Evolutionary conservation across 2,888 invertebrate species (phyloP), one percentile per base, ranked within the genome.

Genomic region (Sinotaia quadrata): DNA sequence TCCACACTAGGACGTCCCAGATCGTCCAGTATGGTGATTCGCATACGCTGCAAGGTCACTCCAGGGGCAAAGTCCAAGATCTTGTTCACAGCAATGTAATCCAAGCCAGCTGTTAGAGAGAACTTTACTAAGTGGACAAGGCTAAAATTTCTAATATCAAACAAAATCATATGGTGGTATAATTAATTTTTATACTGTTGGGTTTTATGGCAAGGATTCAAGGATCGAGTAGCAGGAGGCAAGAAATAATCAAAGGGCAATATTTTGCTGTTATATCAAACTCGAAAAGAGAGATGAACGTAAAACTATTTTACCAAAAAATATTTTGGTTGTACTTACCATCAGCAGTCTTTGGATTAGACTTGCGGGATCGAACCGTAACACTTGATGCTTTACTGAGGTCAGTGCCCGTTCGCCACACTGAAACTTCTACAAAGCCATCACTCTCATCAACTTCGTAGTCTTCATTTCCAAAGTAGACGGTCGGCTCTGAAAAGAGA

Each of bases 331-430:
- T 41, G 15, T 18, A n/a, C 41, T 41, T 41, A 87, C 87, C 81
- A 74, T 85, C 80, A 52, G 88, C 87, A n/a, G 85, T 83, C 4
- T 73, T 60, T 4, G 81, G 80, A 24, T 79, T 72, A 21, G 77
- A 77, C 52, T 76, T 73, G 24, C 83, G 72, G 8, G 88, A 87
- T 47, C 83, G 74, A 10, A 88, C 85, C 1, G 85, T 84, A n/a
- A 88, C 83, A 60, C 81, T 83, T 1, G 87, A 83, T 4, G 83
- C 75, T 34, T 80, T 78, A 67, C 79, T 82, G 24, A 88, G 81
- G 76, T 88, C 88, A 27, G 85, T 84, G 7, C 88, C 88, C 1
- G 83, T 81, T 41, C 87, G 79, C 82, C 80, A 81, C 4, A 88
- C 82, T 33, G 76, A 78, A 5, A 88, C 81, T 74, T 86, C 84